Conservation (phyloP, 2,888 invertebrate species). For the Troilus luridus region DNA sequence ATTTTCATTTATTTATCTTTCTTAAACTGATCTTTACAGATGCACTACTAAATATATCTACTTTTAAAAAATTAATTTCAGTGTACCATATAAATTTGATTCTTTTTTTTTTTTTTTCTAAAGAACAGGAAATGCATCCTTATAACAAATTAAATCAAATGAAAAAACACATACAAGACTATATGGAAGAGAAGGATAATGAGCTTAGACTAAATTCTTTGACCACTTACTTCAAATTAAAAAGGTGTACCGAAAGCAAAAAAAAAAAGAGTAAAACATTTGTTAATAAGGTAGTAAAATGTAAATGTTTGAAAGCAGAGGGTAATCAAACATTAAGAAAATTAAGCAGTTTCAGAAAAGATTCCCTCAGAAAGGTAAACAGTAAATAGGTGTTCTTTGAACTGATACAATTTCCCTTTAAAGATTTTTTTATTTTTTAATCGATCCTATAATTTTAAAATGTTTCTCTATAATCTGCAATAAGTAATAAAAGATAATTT, state of each 20-base stretch:
- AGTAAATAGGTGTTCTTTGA: not conserved
- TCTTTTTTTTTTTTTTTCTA: not conserved
- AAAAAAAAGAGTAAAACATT: not conserved
- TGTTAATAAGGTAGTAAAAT: not conserved
- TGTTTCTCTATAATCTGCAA: no score
- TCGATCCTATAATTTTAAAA: no score
- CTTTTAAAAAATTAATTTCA: no score
- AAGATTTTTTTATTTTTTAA: no score
- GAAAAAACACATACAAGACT: slow-evolving; percentile 8
- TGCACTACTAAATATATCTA: no score
- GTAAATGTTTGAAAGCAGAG: not conserved
- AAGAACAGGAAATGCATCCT: slow-evolving; percentile 11
- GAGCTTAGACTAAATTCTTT: slow-evolving; percentile 46
- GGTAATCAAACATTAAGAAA: not conserved
- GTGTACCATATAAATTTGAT: not conserved
- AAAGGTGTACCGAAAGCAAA: not conserved
- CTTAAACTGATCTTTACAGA: no score
- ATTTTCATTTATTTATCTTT: no score
- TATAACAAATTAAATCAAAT: not conserved
- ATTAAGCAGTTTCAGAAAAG: not conserved
- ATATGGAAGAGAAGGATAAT: slow-evolving; percentile 40
- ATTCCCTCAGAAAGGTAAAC: not conserved
- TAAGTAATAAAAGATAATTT: no score
- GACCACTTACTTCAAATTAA: not conserved
- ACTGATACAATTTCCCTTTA: not conserved